Conservation (phyloP, 2,888 invertebrate genomes). For the Meloe dianella region DNA sequence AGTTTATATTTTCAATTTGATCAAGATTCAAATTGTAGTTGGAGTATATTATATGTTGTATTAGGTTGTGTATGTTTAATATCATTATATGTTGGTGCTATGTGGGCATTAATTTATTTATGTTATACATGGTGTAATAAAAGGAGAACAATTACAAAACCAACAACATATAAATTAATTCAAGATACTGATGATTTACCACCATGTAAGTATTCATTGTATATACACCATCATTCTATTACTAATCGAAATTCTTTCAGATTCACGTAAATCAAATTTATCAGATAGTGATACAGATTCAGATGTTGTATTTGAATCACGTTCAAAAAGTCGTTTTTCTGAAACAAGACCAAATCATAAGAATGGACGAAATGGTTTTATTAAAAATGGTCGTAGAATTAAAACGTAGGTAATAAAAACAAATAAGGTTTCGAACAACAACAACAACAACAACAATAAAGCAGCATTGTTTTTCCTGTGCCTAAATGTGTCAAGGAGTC, state of each 20-base stretch:
- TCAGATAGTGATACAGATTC: conserved; percentile 85
- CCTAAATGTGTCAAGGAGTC: background rate
- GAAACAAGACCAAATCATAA: conserved; percentile 66
- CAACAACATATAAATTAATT: conserved; percentile 74
- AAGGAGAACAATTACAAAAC: conserved; percentile 61
- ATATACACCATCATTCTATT: too few species aligned
- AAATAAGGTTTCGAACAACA: background rate
- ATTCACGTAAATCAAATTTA: conserved; percentile 67
- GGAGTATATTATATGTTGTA: conserved; percentile 93
- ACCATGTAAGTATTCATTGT: conserved; percentile 35
- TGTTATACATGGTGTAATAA: conserved; percentile 64
- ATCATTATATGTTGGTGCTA: conserved; percentile 63
- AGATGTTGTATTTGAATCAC: conserved; percentile 82
- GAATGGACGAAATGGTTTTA: conserved; percentile 63
- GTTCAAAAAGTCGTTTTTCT: conserved; percentile 65
- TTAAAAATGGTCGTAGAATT: conserved; percentile 62
- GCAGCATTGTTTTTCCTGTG: background rate
- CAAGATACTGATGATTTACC: conserved; percentile 63
- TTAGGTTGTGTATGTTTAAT: conserved; percentile 72
- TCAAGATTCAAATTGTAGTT: conserved; percentile 72
- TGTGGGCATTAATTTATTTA: conserved; percentile 70
- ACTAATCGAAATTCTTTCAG: too few species aligned
- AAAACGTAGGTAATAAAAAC: conserved; percentile 59
- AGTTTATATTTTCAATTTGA: conserved; percentile 51
- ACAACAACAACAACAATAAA: background rate